These are phyloP conservation scores for Emmelina monodactyla DNA, from an alignment of 2,888 invertebrate species.

Conservation along the genomic window DNA sequence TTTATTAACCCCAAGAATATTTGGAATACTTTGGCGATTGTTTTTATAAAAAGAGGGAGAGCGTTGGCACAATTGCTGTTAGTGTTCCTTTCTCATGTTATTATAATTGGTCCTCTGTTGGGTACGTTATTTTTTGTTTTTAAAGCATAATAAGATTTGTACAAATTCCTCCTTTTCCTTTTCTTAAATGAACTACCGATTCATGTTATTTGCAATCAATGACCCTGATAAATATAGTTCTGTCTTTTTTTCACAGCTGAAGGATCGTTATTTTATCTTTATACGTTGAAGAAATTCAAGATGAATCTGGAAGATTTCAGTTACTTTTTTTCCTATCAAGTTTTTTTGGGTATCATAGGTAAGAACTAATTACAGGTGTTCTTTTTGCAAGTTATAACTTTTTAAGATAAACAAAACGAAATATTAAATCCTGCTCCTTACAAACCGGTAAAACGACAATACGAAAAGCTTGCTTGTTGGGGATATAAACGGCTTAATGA, in stretches of 20 bases:
- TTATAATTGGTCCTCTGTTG: conserved; percentile 47
- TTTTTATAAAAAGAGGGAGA: conserved; percentile 30
- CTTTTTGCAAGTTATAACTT: too few species aligned
- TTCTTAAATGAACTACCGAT: too few species aligned
- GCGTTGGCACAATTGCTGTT: conserved; percentile 33
- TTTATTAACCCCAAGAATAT: conserved; percentile 45
- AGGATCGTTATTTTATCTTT: conserved; percentile 50
- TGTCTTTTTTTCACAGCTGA: conserved; percentile 62
- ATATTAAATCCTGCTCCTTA: too few species aligned
- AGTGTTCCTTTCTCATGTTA: conserved; percentile 43
- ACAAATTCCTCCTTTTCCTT: too few species aligned
- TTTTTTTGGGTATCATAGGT: conserved; percentile 60
- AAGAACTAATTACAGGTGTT: too few species aligned
- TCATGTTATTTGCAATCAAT: too few species aligned
- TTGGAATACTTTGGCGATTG: conserved; percentile 45
- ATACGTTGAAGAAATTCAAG: conserved; percentile 50
- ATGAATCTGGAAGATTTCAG: conserved; percentile 62
- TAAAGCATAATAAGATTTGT: neutral
- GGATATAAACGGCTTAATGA: too few species aligned
- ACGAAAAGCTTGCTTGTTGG: too few species aligned
- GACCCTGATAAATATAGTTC: conserved; percentile 5
- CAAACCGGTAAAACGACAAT: too few species aligned
- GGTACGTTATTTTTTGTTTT: conserved; percentile 29
- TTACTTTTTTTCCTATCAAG: conserved; percentile 53
- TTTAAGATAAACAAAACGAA: too few species aligned